Evolutionary conservation across 2,888 invertebrate species (phyloP), one percentile per base, ranked within the genome.

Genomic region (Crioceris asparagi): DNA sequence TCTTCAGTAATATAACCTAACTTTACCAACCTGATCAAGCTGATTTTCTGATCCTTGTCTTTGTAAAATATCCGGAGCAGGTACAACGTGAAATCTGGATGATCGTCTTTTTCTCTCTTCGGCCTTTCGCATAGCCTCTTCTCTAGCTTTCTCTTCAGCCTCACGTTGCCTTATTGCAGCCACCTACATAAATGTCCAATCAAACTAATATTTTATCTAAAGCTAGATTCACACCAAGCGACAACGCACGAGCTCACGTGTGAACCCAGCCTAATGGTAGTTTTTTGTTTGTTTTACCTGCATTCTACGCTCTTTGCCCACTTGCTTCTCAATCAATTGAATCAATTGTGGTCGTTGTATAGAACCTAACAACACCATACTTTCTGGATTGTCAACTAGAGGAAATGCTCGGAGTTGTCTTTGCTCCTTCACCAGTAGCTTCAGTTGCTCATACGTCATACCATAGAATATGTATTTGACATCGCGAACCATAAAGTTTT

Each of bases 401-500:
- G 97, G 97, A 57, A 96, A 88, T 40, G 90, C 83, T 46, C 87
- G 79, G 16, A 88, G 64, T 33, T 71, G 69, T 32, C 72, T 47
- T 35, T 61, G 79, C 29, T 80, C 77, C 48, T 86, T 84, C 7
- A 98, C 68, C n/a, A 87, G 72, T 30, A 80, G 78, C 58, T 92
- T 90, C 3, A 97, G 69, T 55, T 87, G 83, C 46, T 83, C 80
- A 69, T 92, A 97, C 2, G 84, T 85, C 71, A 93, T 92, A 39
- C 82, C 79, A 56, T 91, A 79, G 82, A 85, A 92, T 49, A 93
- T 90, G 59, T 84, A 88, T 52, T 78, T 82, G 0, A 91, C 82
- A 51, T 88, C 83, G 2, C 85, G 72, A n/a, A 92, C 79, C 97
- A 97, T 98, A 58, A 98, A 93, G 62, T 97, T 92, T 65, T 94